These are phyloP conservation scores for Dryobates pubescens DNA, from an alignment of 2,797 vertebrate genomes.

Conservation along the genomic window DNA sequence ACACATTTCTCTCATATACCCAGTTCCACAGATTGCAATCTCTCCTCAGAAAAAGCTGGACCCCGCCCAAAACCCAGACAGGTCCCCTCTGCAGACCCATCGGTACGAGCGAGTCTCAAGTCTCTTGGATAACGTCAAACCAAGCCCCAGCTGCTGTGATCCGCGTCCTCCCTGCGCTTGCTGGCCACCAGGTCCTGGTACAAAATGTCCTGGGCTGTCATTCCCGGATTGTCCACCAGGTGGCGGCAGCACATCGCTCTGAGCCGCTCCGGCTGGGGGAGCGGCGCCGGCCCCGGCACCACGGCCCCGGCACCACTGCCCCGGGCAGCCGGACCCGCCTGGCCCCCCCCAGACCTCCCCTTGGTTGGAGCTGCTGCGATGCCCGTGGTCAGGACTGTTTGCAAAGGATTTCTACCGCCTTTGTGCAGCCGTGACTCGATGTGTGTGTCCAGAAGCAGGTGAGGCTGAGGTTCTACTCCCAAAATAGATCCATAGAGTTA, in stretches of 20 bases:
- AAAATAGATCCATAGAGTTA: no score
- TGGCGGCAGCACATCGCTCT: not conserved
- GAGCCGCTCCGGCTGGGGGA: not conserved
- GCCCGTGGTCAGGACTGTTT: no score
- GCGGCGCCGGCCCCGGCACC: not conserved
- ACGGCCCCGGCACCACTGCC: not conserved
- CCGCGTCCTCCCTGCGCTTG: no score
- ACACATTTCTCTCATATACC: fast-evolving
- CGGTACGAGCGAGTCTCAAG: not conserved
- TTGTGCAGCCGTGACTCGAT: no score
- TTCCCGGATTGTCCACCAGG: not conserved
- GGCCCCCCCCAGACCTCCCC: not conserved
- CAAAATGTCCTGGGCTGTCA: not conserved
- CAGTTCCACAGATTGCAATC: fast-evolving
- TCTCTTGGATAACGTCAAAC: no score
- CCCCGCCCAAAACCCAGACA: no score
- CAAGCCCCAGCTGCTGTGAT: no score
- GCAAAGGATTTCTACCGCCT: no score
- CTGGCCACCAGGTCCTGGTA: no score
- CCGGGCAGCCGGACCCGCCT: not conserved
- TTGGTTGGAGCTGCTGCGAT: no score
- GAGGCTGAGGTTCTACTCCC: no score
- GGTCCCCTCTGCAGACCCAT: not conserved
- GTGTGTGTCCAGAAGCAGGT: no score
- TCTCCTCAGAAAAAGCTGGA: not conserved